These are phyloP conservation scores for Zaprionus vittiger DNA, from an alignment of 1,140 invertebrate species.

Conservation along the genomic window DNA sequence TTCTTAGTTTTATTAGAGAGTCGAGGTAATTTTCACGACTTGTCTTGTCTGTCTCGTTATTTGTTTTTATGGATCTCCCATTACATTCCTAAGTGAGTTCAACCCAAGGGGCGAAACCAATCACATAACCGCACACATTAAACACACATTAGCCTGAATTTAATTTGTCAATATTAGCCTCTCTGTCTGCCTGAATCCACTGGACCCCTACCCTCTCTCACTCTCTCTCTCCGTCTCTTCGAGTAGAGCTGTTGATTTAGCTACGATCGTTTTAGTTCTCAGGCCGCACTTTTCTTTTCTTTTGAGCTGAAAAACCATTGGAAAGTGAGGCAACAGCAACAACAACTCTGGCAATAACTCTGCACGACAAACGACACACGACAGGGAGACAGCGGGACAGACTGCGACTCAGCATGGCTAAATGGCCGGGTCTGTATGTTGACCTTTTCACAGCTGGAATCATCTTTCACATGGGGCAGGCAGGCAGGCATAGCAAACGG, in stretches of 20 bases:
- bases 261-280: constrained; percentile 54
- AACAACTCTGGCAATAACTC: constrained; percentile 48
- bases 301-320: constrained; percentile 38
- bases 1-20: constrained; percentile 7
- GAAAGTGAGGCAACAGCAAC: constrained; percentile 69
- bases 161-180: constrained; percentile 82
- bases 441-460: constrained; percentile 81
- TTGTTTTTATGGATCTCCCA: neutral
- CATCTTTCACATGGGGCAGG: constrained; percentile 64
- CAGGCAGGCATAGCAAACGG: constrained; percentile 18
- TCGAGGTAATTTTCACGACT: constrained; percentile 1
- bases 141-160: constrained; percentile 79
- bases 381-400: neutral
- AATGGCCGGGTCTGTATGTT: constrained; percentile 64
- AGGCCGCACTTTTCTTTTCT: constrained; percentile 78
- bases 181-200: constrained; percentile 1
- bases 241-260: neutral
- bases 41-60: neutral
- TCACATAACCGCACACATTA: constrained; percentile 57
- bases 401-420: constrained; percentile 49
- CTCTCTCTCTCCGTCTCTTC: no score
- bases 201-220: neutral
- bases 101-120: constrained; percentile 18
- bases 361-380: constrained; percentile 65
- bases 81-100: neutral